Conservation (phyloP, 2,113 vertebrate genomes). For the Lates calcarifer region DNA sequence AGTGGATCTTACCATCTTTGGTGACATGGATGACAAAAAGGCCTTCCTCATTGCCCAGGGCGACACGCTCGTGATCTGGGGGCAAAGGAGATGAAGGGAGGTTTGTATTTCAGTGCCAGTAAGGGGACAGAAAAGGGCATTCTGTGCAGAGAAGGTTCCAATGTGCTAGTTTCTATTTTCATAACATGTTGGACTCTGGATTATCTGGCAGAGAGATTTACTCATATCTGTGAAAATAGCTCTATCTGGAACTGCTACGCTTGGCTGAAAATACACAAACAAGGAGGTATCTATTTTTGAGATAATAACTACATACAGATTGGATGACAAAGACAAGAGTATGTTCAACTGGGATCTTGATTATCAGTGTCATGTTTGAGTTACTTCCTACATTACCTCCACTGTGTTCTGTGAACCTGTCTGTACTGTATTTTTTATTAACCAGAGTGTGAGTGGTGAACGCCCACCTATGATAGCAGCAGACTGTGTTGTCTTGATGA, state of each 20-base stretch:
- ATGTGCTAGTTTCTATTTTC: slow-evolving; percentile 10
- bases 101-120: neutral
- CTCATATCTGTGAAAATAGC: neutral
- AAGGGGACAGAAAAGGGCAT: slow-evolving; percentile 13
- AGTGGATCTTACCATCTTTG: slow-evolving; percentile 92
- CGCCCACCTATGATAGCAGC: slow-evolving; percentile 88
- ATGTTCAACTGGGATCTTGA: neutral
- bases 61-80: slow-evolving; percentile 96
- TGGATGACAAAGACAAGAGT: neutral
- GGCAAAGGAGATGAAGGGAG: slow-evolving; percentile 21
- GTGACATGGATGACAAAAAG: slow-evolving; percentile 97
- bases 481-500: slow-evolving; percentile 98
- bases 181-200: neutral
- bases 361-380: neutral
- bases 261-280: neutral
- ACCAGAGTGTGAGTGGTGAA: no score
- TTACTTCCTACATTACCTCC: neutral
- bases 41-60: slow-evolving; percentile 97
- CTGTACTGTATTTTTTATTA: neutral
- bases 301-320: neutral
- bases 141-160: neutral
- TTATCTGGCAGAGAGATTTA: neutral
- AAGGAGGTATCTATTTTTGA: neutral
- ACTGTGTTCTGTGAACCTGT: no score
- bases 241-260: neutral